Percentiles rank a stretch among this genome's conserved stretches.
phyloP scores from a whole-genome alignment of 2,113 vertebrate species.

The Seriola dumerili region DNA sequence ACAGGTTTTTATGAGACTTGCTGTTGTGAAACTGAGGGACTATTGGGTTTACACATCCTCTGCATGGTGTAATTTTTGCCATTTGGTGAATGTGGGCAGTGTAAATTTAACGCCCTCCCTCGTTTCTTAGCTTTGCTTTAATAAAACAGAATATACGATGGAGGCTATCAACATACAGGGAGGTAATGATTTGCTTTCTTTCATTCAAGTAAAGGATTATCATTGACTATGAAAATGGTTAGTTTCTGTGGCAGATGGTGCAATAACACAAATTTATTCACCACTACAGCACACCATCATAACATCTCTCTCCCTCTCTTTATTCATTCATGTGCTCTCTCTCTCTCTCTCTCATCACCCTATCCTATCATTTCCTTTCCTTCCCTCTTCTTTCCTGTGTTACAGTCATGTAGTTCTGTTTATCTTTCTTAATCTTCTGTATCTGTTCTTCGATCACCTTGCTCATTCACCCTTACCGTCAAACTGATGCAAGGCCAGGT shows the following conservation, averaged over 20 bases:
- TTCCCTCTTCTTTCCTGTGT: conserved; percentile 25
- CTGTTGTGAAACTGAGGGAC: conserved; percentile 47
- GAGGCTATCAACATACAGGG: conserved; percentile 30
- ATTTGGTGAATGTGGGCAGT: conserved; percentile 85
- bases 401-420: conserved; percentile 52
- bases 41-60: conserved; percentile 68
- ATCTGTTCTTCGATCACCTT: conserved; percentile 60
- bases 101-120: conserved; percentile 71
- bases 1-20: conserved; percentile 26
- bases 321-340: conserved; percentile 20
- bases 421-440: conserved; percentile 68
- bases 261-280: conserved; percentile 60
- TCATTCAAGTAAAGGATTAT: conserved; percentile 42
- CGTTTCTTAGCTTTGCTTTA: conserved; percentile 54
- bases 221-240: conserved; percentile 49
- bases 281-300: conserved; percentile 20
- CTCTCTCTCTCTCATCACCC: background rate
- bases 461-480: conserved; percentile 33
- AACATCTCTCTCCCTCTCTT: conserved; percentile 19
- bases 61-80: conserved; percentile 76
- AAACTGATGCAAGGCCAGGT: conserved; percentile 70
- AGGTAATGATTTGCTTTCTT: conserved; percentile 51
- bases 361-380: conserved; percentile 2
- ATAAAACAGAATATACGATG: conserved; percentile 28
- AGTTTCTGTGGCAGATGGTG: conserved; percentile 47